phyloP scores from a whole-genome alignment of 2,888 invertebrate genomes.

The Hirtodrosophila histrioides region DNA sequence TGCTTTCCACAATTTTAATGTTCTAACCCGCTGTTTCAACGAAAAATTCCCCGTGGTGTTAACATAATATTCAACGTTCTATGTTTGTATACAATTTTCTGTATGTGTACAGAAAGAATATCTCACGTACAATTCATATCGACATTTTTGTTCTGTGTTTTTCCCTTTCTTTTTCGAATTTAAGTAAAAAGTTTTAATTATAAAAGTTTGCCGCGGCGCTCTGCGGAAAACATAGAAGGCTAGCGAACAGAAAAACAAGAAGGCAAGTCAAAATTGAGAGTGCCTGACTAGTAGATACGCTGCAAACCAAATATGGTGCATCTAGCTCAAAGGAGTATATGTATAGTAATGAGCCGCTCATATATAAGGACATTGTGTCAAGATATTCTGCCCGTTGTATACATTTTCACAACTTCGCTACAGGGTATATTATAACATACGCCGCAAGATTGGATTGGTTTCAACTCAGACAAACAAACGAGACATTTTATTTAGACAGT shows the following conservation, averaged over 20 bases:
- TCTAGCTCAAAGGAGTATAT: too few species aligned
- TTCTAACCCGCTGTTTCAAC: background rate
- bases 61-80: background rate
- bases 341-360: too few species aligned
- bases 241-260: slow-evolving; percentile 23
- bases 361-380: too few species aligned
- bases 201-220: slow-evolving; percentile 56
- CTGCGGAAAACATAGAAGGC: slow-evolving; percentile 43
- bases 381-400: too few species aligned
- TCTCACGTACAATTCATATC: slow-evolving; percentile 52
- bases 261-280: too few species aligned
- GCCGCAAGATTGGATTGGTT: background rate
- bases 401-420: too few species aligned
- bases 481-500: slow-evolving; percentile 2
- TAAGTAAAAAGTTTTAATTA: slow-evolving; percentile 70
- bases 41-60: slow-evolving; percentile 6
- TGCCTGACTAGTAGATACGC: too few species aligned
- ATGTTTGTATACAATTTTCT: background rate
- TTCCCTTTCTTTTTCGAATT: slow-evolving; percentile 19
- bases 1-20: too few species aligned
- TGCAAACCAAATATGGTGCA: too few species aligned
- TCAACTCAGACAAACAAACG: background rate
- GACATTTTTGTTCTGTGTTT: slow-evolving; percentile 16
- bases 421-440: background rate
- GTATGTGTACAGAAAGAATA: background rate